Evolutionary conservation across 2,113 vertebrate species (phyloP).

Genomic region (Podocnemis expansa): DNA sequence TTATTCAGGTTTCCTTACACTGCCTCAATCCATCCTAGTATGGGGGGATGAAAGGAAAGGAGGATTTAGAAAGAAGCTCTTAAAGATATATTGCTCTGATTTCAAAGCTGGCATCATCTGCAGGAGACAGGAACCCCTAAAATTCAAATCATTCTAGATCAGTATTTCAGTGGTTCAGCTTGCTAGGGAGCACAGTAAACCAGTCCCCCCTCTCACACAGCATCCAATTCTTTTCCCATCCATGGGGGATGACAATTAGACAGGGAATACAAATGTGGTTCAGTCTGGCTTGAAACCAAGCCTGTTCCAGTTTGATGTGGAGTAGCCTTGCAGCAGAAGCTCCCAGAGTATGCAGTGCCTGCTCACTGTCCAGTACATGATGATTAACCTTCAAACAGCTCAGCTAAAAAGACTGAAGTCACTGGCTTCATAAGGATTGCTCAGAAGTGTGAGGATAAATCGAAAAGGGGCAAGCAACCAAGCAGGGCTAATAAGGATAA

Average conservation of each 20-base stretch:
- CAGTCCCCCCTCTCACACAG: not conserved
- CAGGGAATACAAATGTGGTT: not conserved
- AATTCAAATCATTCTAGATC: not conserved
- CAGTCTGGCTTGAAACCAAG: not conserved
- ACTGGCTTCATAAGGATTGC: not conserved
- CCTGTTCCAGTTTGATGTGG: not conserved
- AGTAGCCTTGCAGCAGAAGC: not conserved
- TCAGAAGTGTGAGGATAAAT: not conserved
- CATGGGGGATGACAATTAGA: not conserved
- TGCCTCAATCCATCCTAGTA: constrained; percentile 75
- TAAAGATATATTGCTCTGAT: constrained; percentile 7
- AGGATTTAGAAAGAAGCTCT: constrained; percentile 43
- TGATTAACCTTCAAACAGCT: not conserved
- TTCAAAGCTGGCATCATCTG: not conserved
- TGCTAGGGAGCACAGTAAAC: not conserved
- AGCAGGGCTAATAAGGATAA: not conserved
- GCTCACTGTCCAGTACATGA: not conserved
- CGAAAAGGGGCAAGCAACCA: not conserved
- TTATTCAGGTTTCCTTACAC: constrained; percentile 83
- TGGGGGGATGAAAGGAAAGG: constrained; percentile 35
- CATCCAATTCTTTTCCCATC: not conserved
- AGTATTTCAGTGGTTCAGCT: not conserved
- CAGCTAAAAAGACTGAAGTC: not conserved
- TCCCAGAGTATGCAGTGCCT: not conserved
- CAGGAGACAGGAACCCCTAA: not conserved